Percentiles rank a stretch among this genome's conserved stretches.
Evolutionary conservation across 2,888 invertebrate species (phyloP).

Genomic region (Erannis defoliaria): DNA sequence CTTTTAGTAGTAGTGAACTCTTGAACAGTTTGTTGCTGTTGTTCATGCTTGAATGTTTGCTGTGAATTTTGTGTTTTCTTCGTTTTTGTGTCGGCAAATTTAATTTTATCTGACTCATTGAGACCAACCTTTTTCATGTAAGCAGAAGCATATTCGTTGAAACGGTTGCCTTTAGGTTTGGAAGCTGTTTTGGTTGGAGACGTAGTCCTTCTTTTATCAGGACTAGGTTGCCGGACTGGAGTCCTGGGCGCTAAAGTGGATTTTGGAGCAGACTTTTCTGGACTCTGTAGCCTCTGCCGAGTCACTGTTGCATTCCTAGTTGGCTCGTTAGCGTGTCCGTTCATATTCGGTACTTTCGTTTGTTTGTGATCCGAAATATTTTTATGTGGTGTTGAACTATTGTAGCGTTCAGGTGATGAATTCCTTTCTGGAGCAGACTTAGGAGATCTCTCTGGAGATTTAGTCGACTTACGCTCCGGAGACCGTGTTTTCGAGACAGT

Average conservation of each 20-base stretch:
- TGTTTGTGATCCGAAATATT: slow-evolving; percentile 49
- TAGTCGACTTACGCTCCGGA: slow-evolving; percentile 57
- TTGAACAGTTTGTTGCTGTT: slow-evolving; percentile 56
- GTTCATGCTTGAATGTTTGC: slow-evolving; percentile 51
- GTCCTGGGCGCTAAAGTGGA: slow-evolving; percentile 55
- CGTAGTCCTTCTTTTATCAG: slow-evolving; percentile 73
- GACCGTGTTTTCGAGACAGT: slow-evolving; percentile 56
- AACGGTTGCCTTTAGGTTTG: slow-evolving; percentile 74
- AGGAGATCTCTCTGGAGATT: slow-evolving; percentile 57
- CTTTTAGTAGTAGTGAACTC: slow-evolving; percentile 58
- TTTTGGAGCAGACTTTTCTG: slow-evolving; percentile 63
- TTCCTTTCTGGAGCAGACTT: slow-evolving; percentile 55
- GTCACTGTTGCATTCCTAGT: slow-evolving; percentile 51
- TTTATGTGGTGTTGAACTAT: slow-evolving; percentile 53
- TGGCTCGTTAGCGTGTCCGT: slow-evolving; percentile 65
- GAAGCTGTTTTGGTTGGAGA: slow-evolving; percentile 71
- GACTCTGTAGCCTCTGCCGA: slow-evolving; percentile 63
- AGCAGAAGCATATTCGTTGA: slow-evolving; percentile 80
- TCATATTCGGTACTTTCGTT: slow-evolving; percentile 54
- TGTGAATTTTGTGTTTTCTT: slow-evolving; percentile 57
- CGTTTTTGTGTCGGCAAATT: slow-evolving; percentile 57
- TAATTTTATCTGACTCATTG: slow-evolving; percentile 68
- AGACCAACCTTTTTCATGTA: slow-evolving; percentile 82
- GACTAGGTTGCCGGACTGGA: slow-evolving; percentile 69
- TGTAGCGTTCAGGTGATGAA: slow-evolving; percentile 61